Evolutionary conservation across 2,888 invertebrate genomes (phyloP), one percentile per base, ranked within the genome.

Genomic region (Empis stercorea): DNA sequence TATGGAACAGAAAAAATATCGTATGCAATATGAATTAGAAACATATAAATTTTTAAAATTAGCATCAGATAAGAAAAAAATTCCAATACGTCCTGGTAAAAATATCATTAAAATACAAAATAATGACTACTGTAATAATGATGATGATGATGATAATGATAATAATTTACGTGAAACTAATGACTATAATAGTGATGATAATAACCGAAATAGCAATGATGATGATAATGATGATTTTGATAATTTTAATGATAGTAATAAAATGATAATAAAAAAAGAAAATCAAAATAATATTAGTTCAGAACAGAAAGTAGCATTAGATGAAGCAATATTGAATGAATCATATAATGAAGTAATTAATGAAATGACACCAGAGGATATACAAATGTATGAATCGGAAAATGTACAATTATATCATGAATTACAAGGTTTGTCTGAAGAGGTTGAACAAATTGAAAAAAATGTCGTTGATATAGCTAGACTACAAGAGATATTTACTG

Each of bases 401-500:
- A 96, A 96, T 68, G 77, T 84, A 47, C 84, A 85, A 54, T 70
- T 96, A 10, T 83, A 84, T 59, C 86, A 89, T 61, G 87, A 94
- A 57, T 71, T 96, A 43, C 92, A 89, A 63, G 87, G 82, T 48
- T 74, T 93, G 61, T 84, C 86, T 0, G 91, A 93, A 60, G 95
- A 96, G 71, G 89, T 95, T 1, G 82, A 81, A 64, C 87, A 84
- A 64, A 88, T 91, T 58, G 87, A 87, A 61, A 84, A 80, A 58
- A 94, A 94, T 73, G 94, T 99, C 1, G 82, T 94, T 1, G 92
- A 95, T 63, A 95, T 99, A 59, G 89, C 95, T 3, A 87, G 89
- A 64, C 71, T 99, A 23, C 97, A 99, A 65, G 89, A 95, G 66
- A 81, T 94, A 54, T 95, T 99, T 60, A 88, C 95, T 11, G 96